These are phyloP conservation scores for Panthera leo DNA, from an alignment of 2,113 vertebrate genomes.

Conservation along the genomic window DNA sequence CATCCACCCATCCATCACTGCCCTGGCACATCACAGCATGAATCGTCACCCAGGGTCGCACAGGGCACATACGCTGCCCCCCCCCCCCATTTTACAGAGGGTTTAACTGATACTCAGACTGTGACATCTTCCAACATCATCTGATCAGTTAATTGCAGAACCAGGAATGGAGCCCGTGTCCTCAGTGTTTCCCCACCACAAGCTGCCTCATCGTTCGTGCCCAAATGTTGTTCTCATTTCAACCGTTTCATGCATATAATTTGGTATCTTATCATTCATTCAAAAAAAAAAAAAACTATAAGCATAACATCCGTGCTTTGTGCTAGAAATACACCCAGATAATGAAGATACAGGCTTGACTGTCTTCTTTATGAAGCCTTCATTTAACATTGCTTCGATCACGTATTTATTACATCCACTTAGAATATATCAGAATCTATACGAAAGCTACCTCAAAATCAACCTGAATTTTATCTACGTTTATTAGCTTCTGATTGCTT, in stretches of 20 bases:
- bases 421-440: neutral
- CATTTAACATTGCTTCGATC: neutral
- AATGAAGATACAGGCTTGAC: rapidly evolving
- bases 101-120: neutral
- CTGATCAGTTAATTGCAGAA: neutral
- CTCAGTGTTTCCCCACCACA: neutral
- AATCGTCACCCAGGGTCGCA: neutral
- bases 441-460: neutral
- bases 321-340: neutral
- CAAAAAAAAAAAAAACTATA: too few species aligned
- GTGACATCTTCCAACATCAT: rapidly evolving
- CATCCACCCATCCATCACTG: rapidly evolving
- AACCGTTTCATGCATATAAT: too few species aligned
- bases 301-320: rapidly evolving
- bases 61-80: rapidly evolving
- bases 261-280: neutral
- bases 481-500: neutral
- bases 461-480: neutral
- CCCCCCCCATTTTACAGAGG: rapidly evolving
- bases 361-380: neutral
- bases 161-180: rapidly evolving
- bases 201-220: neutral
- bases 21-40: neutral
- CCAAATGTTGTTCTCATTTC: neutral
- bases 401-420: neutral